Evolutionary conservation across 2,113 vertebrate genomes (phyloP), one percentile per base, ranked within the genome.

Genomic region (Hippocampus zosterae): DNA sequence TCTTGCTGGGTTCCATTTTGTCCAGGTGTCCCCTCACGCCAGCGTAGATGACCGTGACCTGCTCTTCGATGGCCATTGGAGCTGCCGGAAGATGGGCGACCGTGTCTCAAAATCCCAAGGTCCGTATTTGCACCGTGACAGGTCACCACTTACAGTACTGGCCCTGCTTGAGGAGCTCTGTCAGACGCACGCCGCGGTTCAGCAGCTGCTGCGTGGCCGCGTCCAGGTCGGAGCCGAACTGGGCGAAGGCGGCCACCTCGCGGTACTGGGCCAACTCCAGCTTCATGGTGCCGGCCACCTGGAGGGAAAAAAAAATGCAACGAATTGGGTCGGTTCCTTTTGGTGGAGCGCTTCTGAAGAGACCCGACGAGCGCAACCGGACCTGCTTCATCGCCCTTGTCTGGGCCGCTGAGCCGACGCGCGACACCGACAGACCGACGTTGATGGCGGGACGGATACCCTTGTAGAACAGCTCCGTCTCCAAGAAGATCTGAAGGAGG

Each of bases 381-480:
- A 96, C 97, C 95, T 99, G 97, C 75, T 99, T 99, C 97, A 99
- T 98, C 72, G 96, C 96, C 69, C 92, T 95, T 77, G 97, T 99
- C 92, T 99, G 97, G 67, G 97, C 96, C 89, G 97, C 96, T 79
- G 97, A 99, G 76, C 97, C 96, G 0, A 99, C 97, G 77, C 96
- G 95, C 6, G 96, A 99, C 87, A 99, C 97, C 44, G 96, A 98
- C 85, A 99, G 92, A 90, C 97, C 96, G 7, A 99, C 96, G 0
- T 99, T 99, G 90, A 99, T 99, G 77, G 96, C 97, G 37, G 96
- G 96, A 74, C 96, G 95, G 78, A 99, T 97, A 80, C 97, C 96
- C 84, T 98, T 99, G 91, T 98, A 99, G 89, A 99, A 99, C 87
- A 99, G 89, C 81, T 98, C 96, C 0, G 97, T 99, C 91, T 99